These are phyloP conservation scores for Simalia tracyae DNA, from an alignment of 2,797 vertebrate species.

Conservation along the genomic window DNA sequence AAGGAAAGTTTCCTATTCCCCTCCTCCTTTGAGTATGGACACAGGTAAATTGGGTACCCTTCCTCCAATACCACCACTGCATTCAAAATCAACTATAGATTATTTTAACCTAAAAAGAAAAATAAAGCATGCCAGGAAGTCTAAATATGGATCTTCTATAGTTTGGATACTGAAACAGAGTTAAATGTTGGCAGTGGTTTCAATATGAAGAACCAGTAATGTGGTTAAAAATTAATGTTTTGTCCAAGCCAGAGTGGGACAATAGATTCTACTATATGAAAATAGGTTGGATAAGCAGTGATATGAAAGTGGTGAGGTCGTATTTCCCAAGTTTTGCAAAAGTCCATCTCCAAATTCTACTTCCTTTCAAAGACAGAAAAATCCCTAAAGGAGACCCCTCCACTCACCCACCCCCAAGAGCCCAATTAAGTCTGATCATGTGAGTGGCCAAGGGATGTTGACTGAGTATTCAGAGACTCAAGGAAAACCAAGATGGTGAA, in stretches of 20 bases:
- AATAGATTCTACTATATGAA: neutral
- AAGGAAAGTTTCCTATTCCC: neutral
- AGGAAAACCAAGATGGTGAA: neutral
- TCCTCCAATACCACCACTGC: neutral
- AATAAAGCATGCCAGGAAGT: neutral
- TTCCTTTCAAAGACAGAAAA: neutral
- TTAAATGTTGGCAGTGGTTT: neutral
- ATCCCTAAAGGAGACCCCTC: neutral
- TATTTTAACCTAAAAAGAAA: neutral
- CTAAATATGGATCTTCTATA: neutral
- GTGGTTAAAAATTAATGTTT: neutral
- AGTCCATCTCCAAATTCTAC: neutral
- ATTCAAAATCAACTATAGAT: neutral
- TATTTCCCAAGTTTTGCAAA: neutral
- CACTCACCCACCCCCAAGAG: neutral
- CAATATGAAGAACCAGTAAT: neutral
- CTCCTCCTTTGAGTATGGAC: neutral
- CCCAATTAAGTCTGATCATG: neutral
- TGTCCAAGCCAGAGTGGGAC: neutral
- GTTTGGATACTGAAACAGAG: neutral
- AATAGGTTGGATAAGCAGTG: neutral
- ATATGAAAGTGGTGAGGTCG: neutral
- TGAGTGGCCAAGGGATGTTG: neutral
- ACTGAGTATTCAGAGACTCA: neutral
- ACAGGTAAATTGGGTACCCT: neutral